Evolutionary conservation across 2,113 vertebrate species (phyloP), one percentile per base, ranked within the genome.

Genomic region (Vireo altiloquus): DNA sequence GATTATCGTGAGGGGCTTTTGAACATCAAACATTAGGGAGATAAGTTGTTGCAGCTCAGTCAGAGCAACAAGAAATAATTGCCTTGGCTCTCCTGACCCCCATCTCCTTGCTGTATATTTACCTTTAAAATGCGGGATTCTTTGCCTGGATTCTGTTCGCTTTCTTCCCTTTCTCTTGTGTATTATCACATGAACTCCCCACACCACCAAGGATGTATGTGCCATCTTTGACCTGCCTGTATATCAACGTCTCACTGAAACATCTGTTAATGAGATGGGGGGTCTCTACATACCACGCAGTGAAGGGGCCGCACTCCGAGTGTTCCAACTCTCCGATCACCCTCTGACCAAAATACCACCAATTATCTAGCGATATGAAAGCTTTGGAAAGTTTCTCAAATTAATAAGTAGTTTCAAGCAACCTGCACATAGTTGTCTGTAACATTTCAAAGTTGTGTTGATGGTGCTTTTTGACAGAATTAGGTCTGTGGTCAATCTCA

Each of bases 281-380:
- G 49, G 22, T 64, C 27, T 77, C 13, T 27, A 1, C 0, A 0
- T 80, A 71, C 56, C 21, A 47, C 1, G 2, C 15, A 0, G 60
- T 24, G 70, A 63, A 69, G 71, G 64, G 4, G 42, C 82, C 74
- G 35, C 61, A 46, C 30, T 1, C 7, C 0, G 8, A 83, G 50
- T 33, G 7, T 74, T 53, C 9, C 28, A 54, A 2, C 33, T 76
- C n/a, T 22, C 65, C 76, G 25, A 11, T 72, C 70, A 28, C n/a
- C 10, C 47, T 79, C 75, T 69, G 46, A 24, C 49, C 5, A 1
- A 40, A 60, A 4, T 15, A 25, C 35, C 31, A 12, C 82, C 18
- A 3, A 2, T 82, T 63, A 56, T 24, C 30, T 33, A 25, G 52
- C 3, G 7, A 8, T 3, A 2, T 3, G 54, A 54, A 52, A 74